Percentiles rank a stretch among this genome's conserved stretches.
phyloP scores from a whole-genome alignment of 2,113 vertebrate genomes.

The Chamaea fasciata region DNA sequence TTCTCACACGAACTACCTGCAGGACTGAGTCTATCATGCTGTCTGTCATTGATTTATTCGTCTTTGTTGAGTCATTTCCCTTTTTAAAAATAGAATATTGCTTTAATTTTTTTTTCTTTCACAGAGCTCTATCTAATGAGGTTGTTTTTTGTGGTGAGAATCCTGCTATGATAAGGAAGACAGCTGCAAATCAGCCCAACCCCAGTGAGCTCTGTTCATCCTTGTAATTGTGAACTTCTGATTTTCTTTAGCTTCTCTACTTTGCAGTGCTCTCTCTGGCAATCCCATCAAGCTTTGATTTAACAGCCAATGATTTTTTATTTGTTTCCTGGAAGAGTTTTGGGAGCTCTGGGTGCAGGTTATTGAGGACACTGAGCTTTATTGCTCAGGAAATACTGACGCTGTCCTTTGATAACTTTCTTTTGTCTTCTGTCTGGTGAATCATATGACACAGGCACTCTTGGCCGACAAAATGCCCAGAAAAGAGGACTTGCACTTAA shows the following conservation, averaged over 20 bases:
- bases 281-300: background rate
- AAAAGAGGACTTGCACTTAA: background rate
- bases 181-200: background rate
- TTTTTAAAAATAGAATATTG: background rate
- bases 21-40: background rate
- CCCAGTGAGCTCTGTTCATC: background rate
- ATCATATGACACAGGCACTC: background rate
- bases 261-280: background rate
- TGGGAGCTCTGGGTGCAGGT: background rate
- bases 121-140: background rate
- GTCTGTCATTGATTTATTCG: background rate
- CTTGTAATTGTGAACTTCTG: background rate
- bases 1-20: background rate
- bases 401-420: conserved; percentile 8
- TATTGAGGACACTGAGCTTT: conserved; percentile 8
- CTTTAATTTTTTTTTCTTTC: background rate
- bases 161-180: background rate
- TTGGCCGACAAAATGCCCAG: background rate
- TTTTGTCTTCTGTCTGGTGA: background rate
- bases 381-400: conserved; percentile 1
- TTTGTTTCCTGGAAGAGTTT: background rate
- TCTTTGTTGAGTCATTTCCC: background rate
- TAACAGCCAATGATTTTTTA: background rate
- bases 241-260: background rate
- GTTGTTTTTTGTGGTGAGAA: background rate